Conservation (phyloP, 1,140 invertebrate genomes). For the Meteorus sp. region DNA sequence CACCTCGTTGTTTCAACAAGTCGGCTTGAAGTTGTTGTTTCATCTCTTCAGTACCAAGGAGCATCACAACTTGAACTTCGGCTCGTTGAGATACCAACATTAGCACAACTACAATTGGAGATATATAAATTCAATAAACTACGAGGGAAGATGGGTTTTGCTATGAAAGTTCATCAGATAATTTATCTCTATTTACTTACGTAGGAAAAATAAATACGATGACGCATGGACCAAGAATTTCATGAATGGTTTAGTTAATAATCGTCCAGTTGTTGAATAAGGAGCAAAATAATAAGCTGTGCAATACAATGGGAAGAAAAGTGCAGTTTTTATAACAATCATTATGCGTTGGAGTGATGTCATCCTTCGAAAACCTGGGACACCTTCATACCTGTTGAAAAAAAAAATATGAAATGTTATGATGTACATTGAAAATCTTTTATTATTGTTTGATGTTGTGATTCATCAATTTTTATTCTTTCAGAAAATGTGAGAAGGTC, state of each 20-base stretch:
- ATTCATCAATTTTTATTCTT: no score
- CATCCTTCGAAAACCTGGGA: conserved; percentile 85
- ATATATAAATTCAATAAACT: background rate
- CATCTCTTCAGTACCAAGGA: conserved; percentile 71
- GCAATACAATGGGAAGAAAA: conserved; percentile 86
- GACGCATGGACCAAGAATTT: conserved; percentile 92
- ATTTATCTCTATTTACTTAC: no score
- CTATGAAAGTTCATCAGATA: no score
- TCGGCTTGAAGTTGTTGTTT: conserved; percentile 64
- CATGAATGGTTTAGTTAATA: conserved; percentile 90
- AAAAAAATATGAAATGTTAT: conserved; percentile 1
- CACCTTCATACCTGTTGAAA: conserved; percentile 72
- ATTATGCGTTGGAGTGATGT: conserved; percentile 67
- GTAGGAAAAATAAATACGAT: conserved; percentile 88
- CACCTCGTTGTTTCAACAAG: conserved; percentile 72
- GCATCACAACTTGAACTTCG: conserved; percentile 72
- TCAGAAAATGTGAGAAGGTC: no score
- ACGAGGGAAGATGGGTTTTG: background rate
- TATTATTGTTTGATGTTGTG: no score
- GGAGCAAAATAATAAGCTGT: conserved; percentile 80
- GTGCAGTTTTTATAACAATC: conserved; percentile 73
- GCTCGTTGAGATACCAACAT: conserved; percentile 86
- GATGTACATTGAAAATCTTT: background rate
- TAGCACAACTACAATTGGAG: conserved; percentile 67
- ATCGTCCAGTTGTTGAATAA: conserved; percentile 71